These are phyloP conservation scores for Ornithorhynchus anatinus DNA, from an alignment of 2,113 vertebrate genomes.

Conservation along the genomic window DNA sequence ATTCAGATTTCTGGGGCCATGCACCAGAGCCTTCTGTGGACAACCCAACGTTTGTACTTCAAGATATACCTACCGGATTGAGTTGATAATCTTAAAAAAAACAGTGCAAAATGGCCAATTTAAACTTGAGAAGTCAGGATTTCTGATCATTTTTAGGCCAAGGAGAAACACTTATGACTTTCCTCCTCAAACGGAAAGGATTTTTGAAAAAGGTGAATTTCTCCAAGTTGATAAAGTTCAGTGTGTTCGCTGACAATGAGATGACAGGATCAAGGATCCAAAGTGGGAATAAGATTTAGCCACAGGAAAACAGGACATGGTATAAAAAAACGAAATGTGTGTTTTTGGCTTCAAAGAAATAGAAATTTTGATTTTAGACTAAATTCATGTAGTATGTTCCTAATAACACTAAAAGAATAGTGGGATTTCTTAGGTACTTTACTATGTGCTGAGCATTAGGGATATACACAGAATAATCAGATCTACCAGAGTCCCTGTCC, in stretches of 20 bases:
- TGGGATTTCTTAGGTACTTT: background rate
- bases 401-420: background rate
- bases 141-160: background rate
- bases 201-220: background rate
- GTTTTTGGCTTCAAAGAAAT: too few relatives aligned
- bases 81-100: too few relatives aligned
- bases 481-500: too few relatives aligned
- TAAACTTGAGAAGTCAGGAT: too few relatives aligned
- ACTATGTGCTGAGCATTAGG: too few relatives aligned
- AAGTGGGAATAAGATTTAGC: background rate
- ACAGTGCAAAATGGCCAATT: too few relatives aligned
- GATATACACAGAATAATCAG: too few relatives aligned
- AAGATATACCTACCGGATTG: too few relatives aligned
- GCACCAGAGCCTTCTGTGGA: background rate
- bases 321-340: too few relatives aligned
- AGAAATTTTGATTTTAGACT: background rate
- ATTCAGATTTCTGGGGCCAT: background rate
- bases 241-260: too few relatives aligned
- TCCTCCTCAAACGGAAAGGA: background rate
- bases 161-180: conserved; percentile 5
- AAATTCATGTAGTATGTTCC: background rate
- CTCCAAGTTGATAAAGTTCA: too few relatives aligned
- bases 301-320: background rate
- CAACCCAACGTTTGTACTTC: too few relatives aligned
- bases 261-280: background rate